phyloP scores from a whole-genome alignment of 2,113 vertebrate genomes.

The Ptilorrhoa leucosticta region DNA sequence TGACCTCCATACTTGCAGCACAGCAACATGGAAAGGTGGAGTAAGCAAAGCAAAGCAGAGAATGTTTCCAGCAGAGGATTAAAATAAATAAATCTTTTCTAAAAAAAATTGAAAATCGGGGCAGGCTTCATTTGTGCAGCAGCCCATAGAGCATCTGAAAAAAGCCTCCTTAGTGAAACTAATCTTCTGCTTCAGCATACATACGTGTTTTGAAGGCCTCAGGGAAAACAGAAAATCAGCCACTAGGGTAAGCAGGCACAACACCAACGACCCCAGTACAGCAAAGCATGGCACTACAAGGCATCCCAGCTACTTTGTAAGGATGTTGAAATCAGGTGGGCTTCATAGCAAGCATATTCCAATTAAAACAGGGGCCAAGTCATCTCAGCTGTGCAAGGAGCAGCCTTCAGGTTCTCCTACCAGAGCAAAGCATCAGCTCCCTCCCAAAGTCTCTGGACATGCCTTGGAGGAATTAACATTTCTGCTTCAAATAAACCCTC shows the following conservation, averaged over 20 bases:
- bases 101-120: background rate
- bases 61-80: background rate
- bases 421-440: background rate
- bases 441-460: background rate
- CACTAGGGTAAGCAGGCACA: background rate
- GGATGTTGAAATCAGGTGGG: background rate
- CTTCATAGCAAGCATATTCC: background rate
- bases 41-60: background rate
- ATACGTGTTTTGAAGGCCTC: background rate
- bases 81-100: background rate
- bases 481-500: background rate
- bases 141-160: background rate
- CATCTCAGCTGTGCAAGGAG: background rate
- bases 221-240: background rate
- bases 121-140: background rate
- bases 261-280: background rate
- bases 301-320: background rate
- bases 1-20: accelerated
- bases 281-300: background rate
- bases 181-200: background rate
- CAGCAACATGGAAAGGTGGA: background rate
- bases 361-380: background rate
- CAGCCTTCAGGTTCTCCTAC: background rate
- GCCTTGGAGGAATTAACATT: background rate
- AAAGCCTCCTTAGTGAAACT: background rate